Base-by-base conservation (phyloP, 2,888 invertebrate genomes). In the Allophyes oxyacanthae region DNA sequence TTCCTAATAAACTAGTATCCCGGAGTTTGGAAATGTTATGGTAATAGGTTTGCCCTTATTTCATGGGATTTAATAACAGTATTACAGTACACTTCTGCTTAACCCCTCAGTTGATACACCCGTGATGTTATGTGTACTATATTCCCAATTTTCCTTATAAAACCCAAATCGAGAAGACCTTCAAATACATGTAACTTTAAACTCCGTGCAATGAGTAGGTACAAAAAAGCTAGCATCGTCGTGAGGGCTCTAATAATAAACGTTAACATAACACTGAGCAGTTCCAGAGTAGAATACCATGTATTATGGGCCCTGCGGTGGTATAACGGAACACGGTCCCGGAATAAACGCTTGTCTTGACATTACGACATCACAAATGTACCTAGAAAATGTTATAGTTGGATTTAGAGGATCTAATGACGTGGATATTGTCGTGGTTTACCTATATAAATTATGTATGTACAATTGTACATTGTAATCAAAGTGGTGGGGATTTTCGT, bases 201-300 rank as follows among this genome's bases (percentile, higher is more conserved):
- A 42, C 14, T 20, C 6, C 4, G 28, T 48, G 25, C 6, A 8
- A 53, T 44, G 20, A 6, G 14, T 33, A 44, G 40, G 53, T 42
- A 55, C 20, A 20, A 20, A 62, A 56, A 50, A 28, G 28, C 33
- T 34, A 62, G 33, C 10, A 50, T 50, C 44, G 37, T 13, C 51
- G 0, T n/a, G 62, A 53, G 50, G n/a, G 37, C 52, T 45, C 49
- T 75, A 45, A 55, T 61, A 64, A 67, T 72, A 75, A 72, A 58
- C 58, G 49, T 73, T 53, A 69, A 56, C 58, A 62, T 67, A 61
- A 67, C 56, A 57, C 43, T 64, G 43, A 74, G 40, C 61, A 44
- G 36, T 38, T 42, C 32, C 30, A 33, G 52, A 75, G 69, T 75
- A 65, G 52, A 65, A 68, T 72, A 65, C 38, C 59, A 53, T 73